Evolutionary conservation across 37 sponge, comb jelly and placozoan genomes (phyloP).

Genomic region (Oscarella lobularis): DNA sequence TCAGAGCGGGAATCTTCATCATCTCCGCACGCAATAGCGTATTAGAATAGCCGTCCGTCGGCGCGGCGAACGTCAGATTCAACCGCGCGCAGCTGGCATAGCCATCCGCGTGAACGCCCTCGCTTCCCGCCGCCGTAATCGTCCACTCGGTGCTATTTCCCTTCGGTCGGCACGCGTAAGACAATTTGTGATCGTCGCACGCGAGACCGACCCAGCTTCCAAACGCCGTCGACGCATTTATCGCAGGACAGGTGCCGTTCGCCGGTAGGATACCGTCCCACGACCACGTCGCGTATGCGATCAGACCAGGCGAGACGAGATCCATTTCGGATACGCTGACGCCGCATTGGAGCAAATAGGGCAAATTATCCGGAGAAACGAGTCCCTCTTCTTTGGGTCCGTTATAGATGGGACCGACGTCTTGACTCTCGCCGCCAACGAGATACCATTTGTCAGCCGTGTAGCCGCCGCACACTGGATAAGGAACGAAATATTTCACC

Average conservation of each 20-base stretch:
- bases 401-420: constrained; percentile 45
- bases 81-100: no score
- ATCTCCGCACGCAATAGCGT: no score
- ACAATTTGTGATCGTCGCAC: no score
- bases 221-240: not conserved
- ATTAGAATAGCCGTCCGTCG: no score
- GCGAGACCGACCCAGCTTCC: not conserved
- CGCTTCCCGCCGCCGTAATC: not conserved
- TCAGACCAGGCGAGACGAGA: constrained; percentile 33
- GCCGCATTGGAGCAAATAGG: constrained; percentile 35
- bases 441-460: constrained; percentile 27
- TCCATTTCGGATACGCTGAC: constrained; percentile 31
- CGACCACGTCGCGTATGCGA: constrained; percentile 30
- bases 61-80: no score
- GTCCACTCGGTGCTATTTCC: not conserved
- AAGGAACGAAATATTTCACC: constrained; percentile 35
- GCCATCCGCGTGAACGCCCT: no score
- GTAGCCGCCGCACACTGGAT: constrained; percentile 33
- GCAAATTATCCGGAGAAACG: constrained; percentile 31
- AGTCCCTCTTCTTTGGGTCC: constrained; percentile 44
- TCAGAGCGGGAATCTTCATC: no score
- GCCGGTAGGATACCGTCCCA: not conserved
- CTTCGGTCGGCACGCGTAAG: no score
- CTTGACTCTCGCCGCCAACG: constrained; percentile 49
- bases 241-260: not conserved